Evolutionary conservation across 2,888 invertebrate species (phyloP).

Genomic region (Epistrophe grossulariae): DNA sequence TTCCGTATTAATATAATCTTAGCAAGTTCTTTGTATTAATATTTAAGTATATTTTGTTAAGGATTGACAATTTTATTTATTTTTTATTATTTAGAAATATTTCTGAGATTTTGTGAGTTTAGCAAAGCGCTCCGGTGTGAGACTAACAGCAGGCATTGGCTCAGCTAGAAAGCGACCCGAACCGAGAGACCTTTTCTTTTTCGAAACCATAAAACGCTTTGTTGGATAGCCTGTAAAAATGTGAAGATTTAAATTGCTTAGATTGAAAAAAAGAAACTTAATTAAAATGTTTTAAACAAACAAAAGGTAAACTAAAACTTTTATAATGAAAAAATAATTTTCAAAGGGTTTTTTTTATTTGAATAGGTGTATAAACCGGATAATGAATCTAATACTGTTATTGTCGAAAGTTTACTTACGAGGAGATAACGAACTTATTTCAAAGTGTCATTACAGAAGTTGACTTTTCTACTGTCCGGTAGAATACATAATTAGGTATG

Average conservation of each 20-base stretch:
- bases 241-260: not conserved
- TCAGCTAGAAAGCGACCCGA: conserved; percentile 78
- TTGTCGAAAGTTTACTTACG: too few species aligned
- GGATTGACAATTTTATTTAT: conserved; percentile 14
- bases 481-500: too few species aligned
- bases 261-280: not conserved
- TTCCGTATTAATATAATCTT: too few species aligned
- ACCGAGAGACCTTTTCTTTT: conserved; percentile 82
- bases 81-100: conserved; percentile 79
- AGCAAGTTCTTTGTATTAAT: not conserved
- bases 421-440: too few species aligned
- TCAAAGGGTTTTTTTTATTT: too few species aligned
- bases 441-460: too few species aligned
- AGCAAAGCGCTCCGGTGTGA: conserved; percentile 77
- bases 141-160: conserved; percentile 78
- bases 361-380: too few species aligned
- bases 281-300: not conserved
- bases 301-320: not conserved
- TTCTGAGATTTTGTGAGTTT: conserved; percentile 79
- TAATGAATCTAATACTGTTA: too few species aligned
- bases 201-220: conserved; percentile 83
- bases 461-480: too few species aligned
- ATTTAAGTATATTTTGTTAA: not conserved
- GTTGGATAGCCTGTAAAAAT: conserved; percentile 78
- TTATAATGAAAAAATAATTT: too few species aligned